Conservation (phyloP, 2,797 vertebrate genomes). For the Propithecus deckenii region DNA sequence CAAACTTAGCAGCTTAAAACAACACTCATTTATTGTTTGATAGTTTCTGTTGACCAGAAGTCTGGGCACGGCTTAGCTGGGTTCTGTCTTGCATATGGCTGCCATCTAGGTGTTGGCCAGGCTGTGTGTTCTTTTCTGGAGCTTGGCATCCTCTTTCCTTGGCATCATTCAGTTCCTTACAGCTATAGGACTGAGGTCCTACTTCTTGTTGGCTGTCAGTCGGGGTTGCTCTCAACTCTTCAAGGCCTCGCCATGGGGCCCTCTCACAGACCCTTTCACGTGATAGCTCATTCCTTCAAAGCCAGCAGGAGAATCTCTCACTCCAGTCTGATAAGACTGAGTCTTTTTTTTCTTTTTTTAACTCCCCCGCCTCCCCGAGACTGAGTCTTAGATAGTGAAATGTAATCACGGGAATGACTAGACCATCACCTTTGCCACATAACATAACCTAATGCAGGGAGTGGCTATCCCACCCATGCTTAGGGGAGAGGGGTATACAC, state of each 20-base stretch:
- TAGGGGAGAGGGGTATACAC: neutral
- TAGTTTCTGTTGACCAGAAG: neutral
- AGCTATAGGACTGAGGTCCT: neutral
- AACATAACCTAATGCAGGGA: neutral
- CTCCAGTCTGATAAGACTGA: neutral
- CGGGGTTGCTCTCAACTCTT: neutral
- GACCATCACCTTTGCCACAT: neutral
- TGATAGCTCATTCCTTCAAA: neutral
- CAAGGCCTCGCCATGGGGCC: neutral
- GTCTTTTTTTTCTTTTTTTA: neutral
- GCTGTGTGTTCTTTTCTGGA: neutral
- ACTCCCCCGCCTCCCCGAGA: neutral
- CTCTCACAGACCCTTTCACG: neutral
- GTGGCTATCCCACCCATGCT: neutral
- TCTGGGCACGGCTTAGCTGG: neutral
- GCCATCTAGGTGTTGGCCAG: neutral
- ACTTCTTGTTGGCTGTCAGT: neutral
- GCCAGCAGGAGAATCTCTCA: neutral
- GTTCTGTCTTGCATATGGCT: neutral
- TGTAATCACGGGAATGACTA: neutral
- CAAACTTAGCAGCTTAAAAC: neutral
- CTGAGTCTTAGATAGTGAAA: neutral
- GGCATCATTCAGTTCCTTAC: neutral
- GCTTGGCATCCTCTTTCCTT: neutral
- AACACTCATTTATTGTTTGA: neutral